phyloP scores from a whole-genome alignment of 2,888 invertebrate genomes.

The Falcaria lacertinaria region DNA sequence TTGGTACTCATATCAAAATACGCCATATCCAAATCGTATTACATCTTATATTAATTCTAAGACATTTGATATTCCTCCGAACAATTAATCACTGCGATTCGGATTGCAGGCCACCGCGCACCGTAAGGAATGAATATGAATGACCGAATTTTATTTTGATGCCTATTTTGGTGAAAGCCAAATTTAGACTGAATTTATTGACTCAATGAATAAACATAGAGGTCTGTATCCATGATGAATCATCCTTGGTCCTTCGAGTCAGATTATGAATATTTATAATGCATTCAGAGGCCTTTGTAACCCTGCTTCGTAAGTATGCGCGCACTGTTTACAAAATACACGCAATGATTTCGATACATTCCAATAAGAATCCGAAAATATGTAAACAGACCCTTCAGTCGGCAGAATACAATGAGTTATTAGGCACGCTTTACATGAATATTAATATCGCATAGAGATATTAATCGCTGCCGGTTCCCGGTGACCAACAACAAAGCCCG shows the following conservation, averaged over 20 bases:
- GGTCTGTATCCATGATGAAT: slow-evolving; percentile 5
- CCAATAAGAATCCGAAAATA: slow-evolving; percentile 18
- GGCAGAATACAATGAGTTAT: slow-evolving; percentile 17
- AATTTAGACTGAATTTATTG: slow-evolving; percentile 5
- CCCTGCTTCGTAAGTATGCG: slow-evolving; percentile 11
- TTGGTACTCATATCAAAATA: slow-evolving; percentile 1
- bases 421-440: slow-evolving; percentile 39
- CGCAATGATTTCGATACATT: slow-evolving; percentile 12
- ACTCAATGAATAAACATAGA: neutral
- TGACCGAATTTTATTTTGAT: slow-evolving; percentile 30
- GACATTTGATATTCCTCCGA: neutral
- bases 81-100: slow-evolving; percentile 31
- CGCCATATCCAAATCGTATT: slow-evolving; percentile 1
- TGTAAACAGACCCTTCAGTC: slow-evolving; percentile 7
- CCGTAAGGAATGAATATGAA: slow-evolving; percentile 50
- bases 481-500: slow-evolving; percentile 60
- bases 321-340: slow-evolving; percentile 15
- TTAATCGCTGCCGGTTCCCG: slow-evolving; percentile 51
- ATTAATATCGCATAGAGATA: slow-evolving; percentile 51
- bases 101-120: slow-evolving; percentile 31
- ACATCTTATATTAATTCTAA: neutral
- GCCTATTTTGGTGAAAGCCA: slow-evolving; percentile 32
- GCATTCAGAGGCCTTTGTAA: slow-evolving; percentile 7
- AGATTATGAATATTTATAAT: slow-evolving; percentile 24
- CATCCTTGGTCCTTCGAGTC: slow-evolving; percentile 19